phyloP scores from a whole-genome alignment of 2,113 vertebrate species.

The Tamias sibiricus region DNA sequence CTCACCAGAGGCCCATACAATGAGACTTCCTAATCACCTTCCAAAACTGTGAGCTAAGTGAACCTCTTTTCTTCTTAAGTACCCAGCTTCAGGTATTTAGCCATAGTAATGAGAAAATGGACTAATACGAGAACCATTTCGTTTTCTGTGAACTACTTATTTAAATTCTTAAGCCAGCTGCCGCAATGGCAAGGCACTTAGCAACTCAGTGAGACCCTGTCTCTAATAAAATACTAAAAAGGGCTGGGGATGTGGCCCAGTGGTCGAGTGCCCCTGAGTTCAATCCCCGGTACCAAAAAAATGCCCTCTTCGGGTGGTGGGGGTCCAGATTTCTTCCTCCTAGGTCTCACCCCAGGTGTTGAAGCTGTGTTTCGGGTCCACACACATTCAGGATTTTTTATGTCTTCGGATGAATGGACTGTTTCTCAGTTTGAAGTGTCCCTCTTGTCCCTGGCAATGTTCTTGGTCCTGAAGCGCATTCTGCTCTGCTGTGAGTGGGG shows the following conservation, averaged over 20 bases:
- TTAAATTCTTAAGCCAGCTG: too few species aligned
- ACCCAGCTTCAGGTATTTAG: neutral
- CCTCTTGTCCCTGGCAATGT: neutral
- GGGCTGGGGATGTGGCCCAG: too few species aligned
- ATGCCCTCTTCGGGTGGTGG: accelerated
- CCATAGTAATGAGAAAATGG: neutral
- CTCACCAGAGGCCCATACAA: neutral
- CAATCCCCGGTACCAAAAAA: neutral
- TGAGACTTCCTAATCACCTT: neutral
- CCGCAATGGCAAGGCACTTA: too few species aligned
- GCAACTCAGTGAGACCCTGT: too few species aligned
- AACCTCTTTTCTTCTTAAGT: neutral
- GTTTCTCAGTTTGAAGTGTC: neutral
- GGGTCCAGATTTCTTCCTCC: neutral
- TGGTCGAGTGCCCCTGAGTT: too few species aligned
- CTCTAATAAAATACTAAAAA: too few species aligned
- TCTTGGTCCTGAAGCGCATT: neutral
- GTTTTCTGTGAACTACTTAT: neutral
- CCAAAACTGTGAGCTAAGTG: neutral
- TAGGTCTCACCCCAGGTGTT: neutral
- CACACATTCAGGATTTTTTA: neutral
- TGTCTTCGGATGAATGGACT: neutral
- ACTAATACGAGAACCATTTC: neutral
- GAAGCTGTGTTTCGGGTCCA: neutral
- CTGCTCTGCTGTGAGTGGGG: neutral